Evolutionary conservation across 2,888 invertebrate species (phyloP), one percentile per base, ranked within the genome.

Genomic region (Carpatolechia fugitivella): DNA sequence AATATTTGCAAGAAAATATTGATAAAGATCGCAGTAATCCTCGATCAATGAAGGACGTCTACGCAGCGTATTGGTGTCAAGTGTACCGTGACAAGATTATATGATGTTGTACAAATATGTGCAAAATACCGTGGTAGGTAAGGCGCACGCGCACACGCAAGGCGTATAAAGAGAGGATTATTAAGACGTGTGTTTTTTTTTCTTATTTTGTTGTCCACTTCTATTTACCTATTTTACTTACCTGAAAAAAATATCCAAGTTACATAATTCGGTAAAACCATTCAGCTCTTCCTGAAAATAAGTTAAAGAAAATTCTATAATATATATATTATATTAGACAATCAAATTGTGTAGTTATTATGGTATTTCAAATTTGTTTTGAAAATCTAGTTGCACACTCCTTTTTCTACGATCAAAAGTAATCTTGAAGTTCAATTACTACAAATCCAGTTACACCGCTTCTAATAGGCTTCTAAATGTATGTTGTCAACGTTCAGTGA

Each of bases 81-180:
- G 90, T 89, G 89, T 85, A 83, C 63, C 90, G 85, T 89, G 85
- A 81, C 75, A 58, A 76, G 88, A 85, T 89, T 87, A 89, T 87
- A 89, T 66, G 65, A 76, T 68, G 72, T 88, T 88, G 87, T 85
- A 82, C 84, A 87, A 87, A 83, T 65, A 60, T 63, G 57, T 61
- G 50, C 29, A 49, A 31, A 29, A 44, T 38, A 55, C n/a, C 44
- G 29, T 41, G 14, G 49, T 47, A 52, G 51, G 55, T 44, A 44
- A 44, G 20, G 44, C 38, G 47, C 41, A 49, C 49, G 8, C 60
- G 60, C 61, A 65, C 60, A n/a, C n/a, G n/a, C n/a, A n/a, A n/a
- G n/a, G 59, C 57, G 38, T 29, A 33, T 47, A 55, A 55, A 47
- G 35, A 30, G 35, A 33, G 36, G 50, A 36, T 41, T 55, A 35